Base-by-base conservation (phyloP, 2,888 invertebrate species). In the Tetheella fluctuosa region DNA sequence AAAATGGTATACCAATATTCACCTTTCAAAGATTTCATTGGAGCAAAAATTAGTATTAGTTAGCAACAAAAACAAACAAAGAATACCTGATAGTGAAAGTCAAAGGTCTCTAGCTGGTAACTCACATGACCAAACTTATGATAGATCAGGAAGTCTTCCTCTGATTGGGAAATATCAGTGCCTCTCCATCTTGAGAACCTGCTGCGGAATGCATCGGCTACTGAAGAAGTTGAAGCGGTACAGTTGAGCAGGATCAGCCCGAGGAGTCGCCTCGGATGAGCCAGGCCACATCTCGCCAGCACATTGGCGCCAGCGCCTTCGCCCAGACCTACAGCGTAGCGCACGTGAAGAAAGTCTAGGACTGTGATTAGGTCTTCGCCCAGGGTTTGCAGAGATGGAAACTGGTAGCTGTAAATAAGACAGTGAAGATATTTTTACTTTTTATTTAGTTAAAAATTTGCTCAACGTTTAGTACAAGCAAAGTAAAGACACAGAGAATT, bases 121-220 rank as follows among this genome's bases (percentile, higher is more conserved):
- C 97, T 96, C 95, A 97, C 97, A 90, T 97, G 96, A 86, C 98
- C 98, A 88, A 98, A 98, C 94, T 97, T 97, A 88, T 98, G 98
- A 84, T 97, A 96, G 77, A 97, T 95, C 69, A 98, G 94, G 87
- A 97, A 98, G 77, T 97, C 96, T 90, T 97, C 97, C 64, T 97
- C 97, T 1, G 97, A 96, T 70, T 97, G 97, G 62, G 97, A 96
- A 89, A 98, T 97, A 81, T 96, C 96, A 34, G 96, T 95, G 62
- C 97, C 95, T 78, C 96, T 96, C 97, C 97, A 97, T 76, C 96
- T 95, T 67, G 97, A 96, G 83, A 97, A 95, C 94, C 97, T 95
- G 80, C 96, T 96, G 84, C 96, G 96, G 87, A 98, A 96, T 70
- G 96, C 96, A 81, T 98, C 97, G 79, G 97, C 94, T 62, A 98